A percentile compares a stretch with the other conserved stretches of the same genome.
phyloP scores from a whole-genome alignment of 2,113 vertebrate genomes.

The Siniperca knerii region DNA sequence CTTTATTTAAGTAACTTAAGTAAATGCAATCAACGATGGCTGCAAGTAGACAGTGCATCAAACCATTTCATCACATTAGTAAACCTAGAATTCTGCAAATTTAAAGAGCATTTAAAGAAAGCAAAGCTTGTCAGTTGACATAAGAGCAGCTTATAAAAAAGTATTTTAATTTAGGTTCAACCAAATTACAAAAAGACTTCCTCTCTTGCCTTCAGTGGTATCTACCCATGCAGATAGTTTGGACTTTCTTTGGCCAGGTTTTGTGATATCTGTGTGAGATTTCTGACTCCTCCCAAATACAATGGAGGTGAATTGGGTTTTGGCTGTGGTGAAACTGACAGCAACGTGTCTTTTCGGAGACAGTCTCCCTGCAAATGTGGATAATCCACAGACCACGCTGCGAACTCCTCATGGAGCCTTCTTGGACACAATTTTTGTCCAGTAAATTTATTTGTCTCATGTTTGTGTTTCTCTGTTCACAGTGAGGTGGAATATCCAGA shows the following conservation, averaged over 20 bases:
- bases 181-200: background rate
- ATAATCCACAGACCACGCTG: background rate
- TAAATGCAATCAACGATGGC: background rate
- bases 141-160: background rate
- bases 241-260: background rate
- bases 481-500: background rate
- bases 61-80: background rate
- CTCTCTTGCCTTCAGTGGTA: background rate
- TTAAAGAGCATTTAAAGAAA: constrained; percentile 6
- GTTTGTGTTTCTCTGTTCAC: background rate
- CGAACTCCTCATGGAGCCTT: background rate
- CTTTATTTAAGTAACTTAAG: constrained; percentile 4
- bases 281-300: background rate
- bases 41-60: background rate
- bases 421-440: background rate
- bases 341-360: background rate
- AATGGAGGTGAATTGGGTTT: background rate
- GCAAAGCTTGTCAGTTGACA: background rate
- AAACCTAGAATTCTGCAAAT: background rate
- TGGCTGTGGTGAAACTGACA: background rate
- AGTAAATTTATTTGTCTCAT: background rate
- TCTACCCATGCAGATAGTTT: background rate
- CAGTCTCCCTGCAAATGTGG: background rate
- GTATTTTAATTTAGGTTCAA: background rate
- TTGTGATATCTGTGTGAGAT: background rate